These are phyloP conservation scores for Clunio marinus DNA, from an alignment of 2,888 invertebrate species.

Conservation along the genomic window DNA sequence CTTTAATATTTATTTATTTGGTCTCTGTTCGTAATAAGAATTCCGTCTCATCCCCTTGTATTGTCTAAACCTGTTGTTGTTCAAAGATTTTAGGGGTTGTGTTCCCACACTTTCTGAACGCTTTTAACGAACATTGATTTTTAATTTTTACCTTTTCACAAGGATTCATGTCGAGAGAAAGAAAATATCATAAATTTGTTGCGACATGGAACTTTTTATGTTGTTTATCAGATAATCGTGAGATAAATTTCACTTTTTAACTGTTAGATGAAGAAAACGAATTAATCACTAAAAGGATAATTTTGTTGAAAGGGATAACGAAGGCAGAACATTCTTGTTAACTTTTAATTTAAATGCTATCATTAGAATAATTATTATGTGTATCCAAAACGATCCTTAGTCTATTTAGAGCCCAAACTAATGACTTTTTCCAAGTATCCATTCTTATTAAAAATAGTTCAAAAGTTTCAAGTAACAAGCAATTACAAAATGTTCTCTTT, in stretches of 20 bases:
- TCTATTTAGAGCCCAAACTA: too few species aligned
- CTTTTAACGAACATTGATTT: neutral
- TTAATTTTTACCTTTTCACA: neutral
- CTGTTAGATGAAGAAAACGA: neutral
- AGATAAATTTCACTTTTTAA: neutral
- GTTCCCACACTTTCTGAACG: neutral
- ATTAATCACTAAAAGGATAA: too few species aligned
- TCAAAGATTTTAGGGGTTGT: neutral
- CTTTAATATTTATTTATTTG: neutral
- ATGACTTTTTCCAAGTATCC: too few species aligned
- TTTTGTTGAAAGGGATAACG: too few species aligned
- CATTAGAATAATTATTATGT: too few species aligned
- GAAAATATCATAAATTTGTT: slow-evolving; percentile 10
- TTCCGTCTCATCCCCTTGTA: neutral
- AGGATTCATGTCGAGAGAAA: slow-evolving; percentile 12
- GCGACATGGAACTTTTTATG: neutral
- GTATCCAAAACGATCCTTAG: too few species aligned
- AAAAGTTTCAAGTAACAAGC: too few species aligned
- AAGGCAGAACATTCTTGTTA: too few species aligned
- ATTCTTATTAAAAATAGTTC: too few species aligned
- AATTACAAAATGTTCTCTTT: too few species aligned
- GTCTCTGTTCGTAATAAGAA: slow-evolving; percentile 4
- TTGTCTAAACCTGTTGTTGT: slow-evolving; percentile 12
- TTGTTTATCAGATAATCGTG: slow-evolving; percentile 7
- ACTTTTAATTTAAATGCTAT: too few species aligned